Percentiles rank a stretch among this genome's conserved stretches.
Conservation (phyloP, 2,888 invertebrate species). For the Drosophila picticornis region DNA sequence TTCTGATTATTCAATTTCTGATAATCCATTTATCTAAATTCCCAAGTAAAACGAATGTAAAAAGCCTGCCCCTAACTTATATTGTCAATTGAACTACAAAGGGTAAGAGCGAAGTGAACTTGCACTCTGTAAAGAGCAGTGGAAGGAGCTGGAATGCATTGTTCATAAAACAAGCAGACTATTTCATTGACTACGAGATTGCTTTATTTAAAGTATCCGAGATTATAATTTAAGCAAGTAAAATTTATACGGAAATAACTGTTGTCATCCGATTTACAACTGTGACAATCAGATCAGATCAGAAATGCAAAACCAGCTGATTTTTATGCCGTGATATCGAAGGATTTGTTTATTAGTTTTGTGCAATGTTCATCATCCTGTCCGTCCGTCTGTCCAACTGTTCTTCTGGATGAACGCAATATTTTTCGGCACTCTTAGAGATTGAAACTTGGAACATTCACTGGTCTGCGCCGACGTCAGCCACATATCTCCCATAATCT, state of each 20-base stretch:
- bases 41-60: conserved; percentile 7
- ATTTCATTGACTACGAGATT: neutral
- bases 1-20: conserved; percentile 12
- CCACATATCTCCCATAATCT: neutral
- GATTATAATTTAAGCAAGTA: neutral
- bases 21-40: conserved; percentile 23
- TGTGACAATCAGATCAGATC: neutral
- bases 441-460: no score
- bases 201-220: neutral
- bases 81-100: neutral
- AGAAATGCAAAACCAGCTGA: neutral
- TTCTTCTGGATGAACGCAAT: no score
- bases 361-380: no score
- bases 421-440: no score
- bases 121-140: neutral
- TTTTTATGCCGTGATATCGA: neutral
- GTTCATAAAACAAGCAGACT: neutral
- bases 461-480: no score
- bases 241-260: neutral
- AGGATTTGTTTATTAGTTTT: no score
- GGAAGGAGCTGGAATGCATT: neutral
- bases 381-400: no score
- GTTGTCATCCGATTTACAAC: neutral
- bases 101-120: no score
- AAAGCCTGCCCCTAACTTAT: neutral